Evolutionary conservation across 92 coral and sea anemone species (phyloP), one percentile per base, ranked within the genome.

Genomic region (Epizoanthus stellaris): DNA sequence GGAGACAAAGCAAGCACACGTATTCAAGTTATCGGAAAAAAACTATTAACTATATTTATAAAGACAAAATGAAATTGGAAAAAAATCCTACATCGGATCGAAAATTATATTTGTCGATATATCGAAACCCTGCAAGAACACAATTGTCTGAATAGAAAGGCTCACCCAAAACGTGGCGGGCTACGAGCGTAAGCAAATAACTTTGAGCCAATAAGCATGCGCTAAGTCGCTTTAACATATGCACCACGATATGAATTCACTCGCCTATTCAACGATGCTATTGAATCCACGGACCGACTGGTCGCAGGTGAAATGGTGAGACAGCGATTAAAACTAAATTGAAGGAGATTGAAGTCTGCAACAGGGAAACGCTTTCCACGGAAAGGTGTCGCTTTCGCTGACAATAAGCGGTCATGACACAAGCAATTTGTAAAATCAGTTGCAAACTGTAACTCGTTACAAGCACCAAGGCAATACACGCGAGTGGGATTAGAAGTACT

Each of bases 141-240:
- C 70, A 45, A 20, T 62, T 43, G 71, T 63, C 42, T 20, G 40
- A 21, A 53, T 62, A 17, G 21, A 14, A 77, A 76, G 23, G 57
- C 71, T 3, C 71, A 43, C n/a, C 16, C 53, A 16, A 62, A 49
- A 10, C 72, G 12, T 79, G 53, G 60, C 72, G 36, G 52, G 34
- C 17, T 57, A 45, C 34, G 20, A 39, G 34, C 21, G 45, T 13
- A 63, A 79, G 71, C 45, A 5, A 9, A 52, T 52, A 47, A 20
- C 15, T 62, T 47, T 63, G 15, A 61, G 21, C 83, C 83, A 79
- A 79, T 79, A 47, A 20, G 73, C 47, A 59, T 9, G 61, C 83
- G 60, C 15, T 6, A 4, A 63, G 5, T 62, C 9, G 38, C 59
- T 77, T 45, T 42, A 79, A 63, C 83, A 34, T 64, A 79, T 79